Conservation (phyloP, 1,140 invertebrate genomes). For the Xylocopa sonorina region DNA sequence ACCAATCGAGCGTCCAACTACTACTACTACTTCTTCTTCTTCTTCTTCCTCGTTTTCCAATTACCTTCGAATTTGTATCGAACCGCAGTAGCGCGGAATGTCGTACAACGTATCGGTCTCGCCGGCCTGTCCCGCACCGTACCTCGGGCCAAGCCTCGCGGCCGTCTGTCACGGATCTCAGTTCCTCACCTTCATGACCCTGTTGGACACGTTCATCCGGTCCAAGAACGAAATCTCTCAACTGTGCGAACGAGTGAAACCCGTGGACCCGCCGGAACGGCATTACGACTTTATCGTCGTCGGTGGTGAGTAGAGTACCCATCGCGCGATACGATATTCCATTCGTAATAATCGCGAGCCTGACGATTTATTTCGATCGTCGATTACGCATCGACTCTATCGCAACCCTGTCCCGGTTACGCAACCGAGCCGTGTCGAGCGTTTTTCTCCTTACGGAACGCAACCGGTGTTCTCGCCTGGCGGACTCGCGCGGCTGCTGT, state of each 20-base stretch:
- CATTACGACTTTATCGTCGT: slow-evolving; percentile 84
- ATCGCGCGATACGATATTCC: too few species aligned
- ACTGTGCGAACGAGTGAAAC: slow-evolving; percentile 80
- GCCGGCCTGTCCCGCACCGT: slow-evolving; percentile 67
- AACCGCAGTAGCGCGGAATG: slow-evolving; percentile 71
- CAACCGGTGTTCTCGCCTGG: too few species aligned
- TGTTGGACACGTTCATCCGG: slow-evolving; percentile 82
- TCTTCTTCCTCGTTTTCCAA: too few species aligned
- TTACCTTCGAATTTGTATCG: too few species aligned
- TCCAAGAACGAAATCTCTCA: slow-evolving; percentile 80
- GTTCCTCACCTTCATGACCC: slow-evolving; percentile 83
- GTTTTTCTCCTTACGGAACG: too few species aligned
- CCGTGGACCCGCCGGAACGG: slow-evolving; percentile 72
- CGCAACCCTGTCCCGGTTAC: too few species aligned
- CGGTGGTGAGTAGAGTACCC: slow-evolving; percentile 82
- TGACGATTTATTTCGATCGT: too few species aligned
- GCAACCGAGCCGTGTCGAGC: too few species aligned
- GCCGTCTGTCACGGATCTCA: slow-evolving; percentile 81
- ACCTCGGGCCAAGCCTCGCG: slow-evolving; percentile 81
- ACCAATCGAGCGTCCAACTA: too few species aligned
- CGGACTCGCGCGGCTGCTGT: not conserved
- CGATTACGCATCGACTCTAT: too few species aligned
- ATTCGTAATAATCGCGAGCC: too few species aligned
- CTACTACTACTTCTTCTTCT: too few species aligned
- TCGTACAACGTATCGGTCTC: slow-evolving; percentile 68